Percentiles rank a stretch among this genome's conserved stretches.
Conservation (phyloP, 2,888 invertebrate species). For the Agriopis leucophaearia region DNA sequence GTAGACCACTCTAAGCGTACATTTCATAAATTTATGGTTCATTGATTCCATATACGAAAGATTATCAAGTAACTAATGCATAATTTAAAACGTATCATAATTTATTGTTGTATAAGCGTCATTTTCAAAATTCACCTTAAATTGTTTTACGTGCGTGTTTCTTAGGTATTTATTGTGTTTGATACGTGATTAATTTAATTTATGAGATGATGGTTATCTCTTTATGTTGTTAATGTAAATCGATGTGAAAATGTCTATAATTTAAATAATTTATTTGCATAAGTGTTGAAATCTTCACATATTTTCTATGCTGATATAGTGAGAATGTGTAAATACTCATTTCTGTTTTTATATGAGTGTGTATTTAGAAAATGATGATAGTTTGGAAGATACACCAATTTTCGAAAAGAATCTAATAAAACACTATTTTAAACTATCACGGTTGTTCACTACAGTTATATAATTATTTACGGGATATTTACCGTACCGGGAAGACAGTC, state of each 20-base stretch:
- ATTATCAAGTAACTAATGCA: slow-evolving; percentile 41
- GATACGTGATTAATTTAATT: slow-evolving; percentile 32
- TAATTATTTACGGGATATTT: too few relatives aligned
- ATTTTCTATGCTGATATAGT: slow-evolving; percentile 17
- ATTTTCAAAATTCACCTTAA: slow-evolving; percentile 16
- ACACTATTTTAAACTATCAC: too few relatives aligned
- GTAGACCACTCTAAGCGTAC: slow-evolving; percentile 43
- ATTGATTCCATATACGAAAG: slow-evolving; percentile 38
- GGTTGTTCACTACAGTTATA: too few relatives aligned
- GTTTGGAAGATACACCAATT: neutral
- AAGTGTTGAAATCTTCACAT: slow-evolving; percentile 12
- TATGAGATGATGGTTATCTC: slow-evolving; percentile 16
- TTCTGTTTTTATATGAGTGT: slow-evolving; percentile 1
- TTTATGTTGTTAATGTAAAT: slow-evolving; percentile 21
- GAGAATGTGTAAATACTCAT: slow-evolving; percentile 5
- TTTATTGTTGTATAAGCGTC: slow-evolving; percentile 16
- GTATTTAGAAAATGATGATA: slow-evolving; percentile 4
- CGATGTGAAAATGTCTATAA: slow-evolving; percentile 18
- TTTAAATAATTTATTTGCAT: slow-evolving; percentile 30
- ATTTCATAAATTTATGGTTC: slow-evolving; percentile 42
- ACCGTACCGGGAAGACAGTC: too few relatives aligned
- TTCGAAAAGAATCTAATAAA: neutral
- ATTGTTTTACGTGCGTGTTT: slow-evolving; percentile 6
- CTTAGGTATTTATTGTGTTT: slow-evolving; percentile 34
- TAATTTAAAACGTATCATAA: slow-evolving; percentile 31